A percentile compares a stretch with the other conserved stretches of the same genome.
Conservation (phyloP, 2,888 invertebrate species). For the Drosophila setosimentum region DNA sequence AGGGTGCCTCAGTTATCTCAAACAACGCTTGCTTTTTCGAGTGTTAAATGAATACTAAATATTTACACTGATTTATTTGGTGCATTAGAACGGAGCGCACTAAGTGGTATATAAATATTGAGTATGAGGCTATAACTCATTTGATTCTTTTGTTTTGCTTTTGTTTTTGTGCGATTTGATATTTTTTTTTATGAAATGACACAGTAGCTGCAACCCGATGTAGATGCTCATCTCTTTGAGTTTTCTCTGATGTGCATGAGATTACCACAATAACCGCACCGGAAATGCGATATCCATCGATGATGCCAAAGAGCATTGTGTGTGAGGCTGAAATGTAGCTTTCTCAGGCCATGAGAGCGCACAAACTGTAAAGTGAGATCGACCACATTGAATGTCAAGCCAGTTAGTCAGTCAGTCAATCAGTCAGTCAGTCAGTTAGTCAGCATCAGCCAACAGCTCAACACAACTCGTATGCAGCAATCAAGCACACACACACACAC, state of each 20-base stretch:
- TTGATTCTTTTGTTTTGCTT: constrained; percentile 20
- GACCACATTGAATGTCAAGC: constrained; percentile 38
- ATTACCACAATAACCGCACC: constrained; percentile 73
- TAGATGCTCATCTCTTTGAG: constrained; percentile 47
- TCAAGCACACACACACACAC: constrained; percentile 38
- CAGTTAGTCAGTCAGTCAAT: constrained; percentile 30
- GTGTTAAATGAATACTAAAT: constrained; percentile 76
- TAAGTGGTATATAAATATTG: constrained; percentile 74
- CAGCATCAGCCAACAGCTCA: neutral
- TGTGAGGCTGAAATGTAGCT: constrained; percentile 30
- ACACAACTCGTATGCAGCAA: constrained; percentile 12
- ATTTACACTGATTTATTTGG: constrained; percentile 74
- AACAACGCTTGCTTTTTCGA: constrained; percentile 30
- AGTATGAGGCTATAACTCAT: constrained; percentile 48
- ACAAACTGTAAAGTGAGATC: constrained; percentile 65
- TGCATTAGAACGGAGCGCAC: constrained; percentile 63
- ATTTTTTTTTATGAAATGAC: constrained; percentile 13
- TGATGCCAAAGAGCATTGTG: constrained; percentile 27
- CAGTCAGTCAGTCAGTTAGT: constrained; percentile 20
- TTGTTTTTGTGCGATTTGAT: constrained; percentile 2
- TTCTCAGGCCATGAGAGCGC: constrained; percentile 62
- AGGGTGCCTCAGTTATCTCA: neutral
- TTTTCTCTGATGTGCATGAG: constrained; percentile 39
- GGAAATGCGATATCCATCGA: constrained; percentile 70
- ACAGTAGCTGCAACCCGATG: constrained; percentile 33